These are phyloP conservation scores for Trichomycterus rosablanca DNA, from an alignment of 2,113 vertebrate species.

Conservation along the genomic window DNA sequence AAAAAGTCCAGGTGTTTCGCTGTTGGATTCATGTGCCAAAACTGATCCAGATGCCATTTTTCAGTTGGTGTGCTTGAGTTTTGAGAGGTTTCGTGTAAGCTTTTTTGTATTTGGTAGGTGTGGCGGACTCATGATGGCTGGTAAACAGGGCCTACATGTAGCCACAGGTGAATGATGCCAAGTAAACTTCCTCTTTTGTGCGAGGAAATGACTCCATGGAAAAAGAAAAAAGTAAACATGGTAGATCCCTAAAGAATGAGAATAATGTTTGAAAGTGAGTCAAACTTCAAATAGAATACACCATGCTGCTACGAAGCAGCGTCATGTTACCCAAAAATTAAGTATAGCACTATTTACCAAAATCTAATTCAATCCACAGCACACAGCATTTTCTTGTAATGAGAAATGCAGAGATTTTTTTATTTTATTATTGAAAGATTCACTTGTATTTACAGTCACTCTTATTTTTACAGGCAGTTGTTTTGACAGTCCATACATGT, in stretches of 20 bases:
- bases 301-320: too few species aligned
- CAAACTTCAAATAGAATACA: too few species aligned
- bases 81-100: slow-evolving; percentile 52
- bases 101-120: slow-evolving; percentile 59
- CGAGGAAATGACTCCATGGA: background rate
- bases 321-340: too few species aligned
- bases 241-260: background rate
- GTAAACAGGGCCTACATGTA: slow-evolving; percentile 48
- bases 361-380: too few species aligned
- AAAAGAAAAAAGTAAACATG: slow-evolving; percentile 3
- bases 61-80: slow-evolving; percentile 20
- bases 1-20: slow-evolving; percentile 39
- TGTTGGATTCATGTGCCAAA: slow-evolving; percentile 9
- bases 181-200: slow-evolving; percentile 39
- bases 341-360: too few species aligned
- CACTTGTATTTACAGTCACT: too few species aligned
- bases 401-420: too few species aligned
- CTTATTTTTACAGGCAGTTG: too few species aligned
- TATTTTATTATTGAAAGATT: too few species aligned
- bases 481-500: too few species aligned
- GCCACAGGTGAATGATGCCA: slow-evolving; percentile 25
- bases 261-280: too few species aligned
- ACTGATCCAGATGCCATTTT: background rate
- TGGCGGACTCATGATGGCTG: slow-evolving; percentile 55
- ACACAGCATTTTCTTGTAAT: too few species aligned